phyloP scores from a whole-genome alignment of 2,797 vertebrate genomes.

The Gambusia yucatana region DNA sequence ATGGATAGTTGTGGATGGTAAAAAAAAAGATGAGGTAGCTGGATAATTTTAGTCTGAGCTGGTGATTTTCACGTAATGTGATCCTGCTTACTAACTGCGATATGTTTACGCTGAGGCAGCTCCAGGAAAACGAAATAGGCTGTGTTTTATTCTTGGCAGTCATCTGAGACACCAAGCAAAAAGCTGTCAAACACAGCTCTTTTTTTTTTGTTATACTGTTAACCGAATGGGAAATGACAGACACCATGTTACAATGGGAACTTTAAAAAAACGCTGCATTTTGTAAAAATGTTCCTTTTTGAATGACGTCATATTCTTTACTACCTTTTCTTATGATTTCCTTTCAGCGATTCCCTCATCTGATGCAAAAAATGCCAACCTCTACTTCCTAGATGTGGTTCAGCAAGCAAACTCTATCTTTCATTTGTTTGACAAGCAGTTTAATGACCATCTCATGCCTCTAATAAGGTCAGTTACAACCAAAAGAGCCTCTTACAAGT shows the following conservation, averaged over 20 bases:
- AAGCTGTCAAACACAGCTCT: background rate
- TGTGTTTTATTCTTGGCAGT: background rate
- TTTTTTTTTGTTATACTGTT: background rate
- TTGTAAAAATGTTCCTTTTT: background rate
- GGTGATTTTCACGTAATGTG: background rate
- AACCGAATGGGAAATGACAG: background rate
- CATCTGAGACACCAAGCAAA: background rate
- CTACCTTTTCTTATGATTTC: background rate
- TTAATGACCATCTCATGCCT: slow-evolving; percentile 99
- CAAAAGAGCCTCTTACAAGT: background rate
- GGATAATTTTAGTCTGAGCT: background rate
- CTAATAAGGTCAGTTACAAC: slow-evolving; percentile 89
- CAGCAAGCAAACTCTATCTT: slow-evolving; percentile 99
- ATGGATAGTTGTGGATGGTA: background rate
- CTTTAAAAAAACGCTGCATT: background rate
- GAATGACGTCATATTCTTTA: background rate
- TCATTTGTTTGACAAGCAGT: slow-evolving; percentile 99
- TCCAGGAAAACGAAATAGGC: background rate
- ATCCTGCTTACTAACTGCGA: background rate
- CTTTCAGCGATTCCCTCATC: slow-evolving; percentile 93
- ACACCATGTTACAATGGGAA: background rate
- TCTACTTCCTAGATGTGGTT: slow-evolving; percentile 98
- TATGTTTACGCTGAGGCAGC: background rate
- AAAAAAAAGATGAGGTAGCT: background rate
- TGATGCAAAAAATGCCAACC: slow-evolving; percentile 95